Base-by-base conservation (phyloP, 2,113 vertebrate genomes). In the Phyllostomus hastatus region DNA sequence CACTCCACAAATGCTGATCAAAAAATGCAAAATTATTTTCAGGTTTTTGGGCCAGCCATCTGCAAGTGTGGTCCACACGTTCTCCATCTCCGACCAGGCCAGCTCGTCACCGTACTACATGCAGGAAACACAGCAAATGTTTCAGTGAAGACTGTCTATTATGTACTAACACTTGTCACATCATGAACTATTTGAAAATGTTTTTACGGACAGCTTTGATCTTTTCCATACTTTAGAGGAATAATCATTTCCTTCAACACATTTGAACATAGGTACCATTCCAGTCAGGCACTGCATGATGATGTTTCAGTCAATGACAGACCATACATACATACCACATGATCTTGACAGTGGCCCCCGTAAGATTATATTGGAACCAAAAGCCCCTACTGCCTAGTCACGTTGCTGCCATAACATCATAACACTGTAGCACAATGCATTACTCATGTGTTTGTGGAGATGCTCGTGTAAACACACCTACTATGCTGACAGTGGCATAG, bases 31-130 rank as follows among this genome's bases (percentile, higher is more conserved):
- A 97, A 99, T 99, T 97, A 99, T 99, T 98, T 99, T 99, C 97
- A 99, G 98, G 98, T 99, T 99, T 98, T 99, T 99, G 14, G 99
- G 99, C 99, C 99, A 99, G 97, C 99, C 99, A 96, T 99, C 99
- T 91, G 99, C 99, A 95, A 99, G 98, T 4, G 99, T 99, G 94
- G 99, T 99, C 99, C 99, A 99, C 24, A 99, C 99, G 1, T 99
- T 99, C 98, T 99, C 99, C 79, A 99, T 99, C 98, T 99, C 99
- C 0, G 99, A 99, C 99, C 99, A 99, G 35, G 99, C 99, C 97
- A 99, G 99, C 98, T 99, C 99, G 93, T 99, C 99, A 2, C 99
- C 99, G 9, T 99, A 99, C 99, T 99, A 83, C 22, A 83, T 11
- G 46, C 9, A 48, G 57, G 9, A 92, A 67, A 96, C 38, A 94